Base-by-base conservation (phyloP, 2,888 invertebrate genomes). In the Agonopterix alstromeriana region DNA sequence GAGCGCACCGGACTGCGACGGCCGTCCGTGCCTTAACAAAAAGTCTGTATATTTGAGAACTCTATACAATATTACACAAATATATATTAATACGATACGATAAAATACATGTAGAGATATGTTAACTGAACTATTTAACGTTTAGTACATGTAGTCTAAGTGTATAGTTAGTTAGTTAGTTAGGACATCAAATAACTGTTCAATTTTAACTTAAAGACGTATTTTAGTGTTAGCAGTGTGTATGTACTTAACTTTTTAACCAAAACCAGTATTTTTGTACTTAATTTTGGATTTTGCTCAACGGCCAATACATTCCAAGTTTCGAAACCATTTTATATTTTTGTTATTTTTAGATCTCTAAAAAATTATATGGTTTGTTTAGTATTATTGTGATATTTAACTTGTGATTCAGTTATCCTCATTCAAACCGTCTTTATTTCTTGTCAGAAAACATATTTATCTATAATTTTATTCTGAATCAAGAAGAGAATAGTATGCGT, bases 21-120 rank as follows among this genome's bases (percentile, higher is more conserved):
- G 52, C 62, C 50, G 75, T 58, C 76, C 63, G 82, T 78, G 82
- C 82, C 82, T 82, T 81, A 73, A 45, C 56, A 49, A 61, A 50
- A 73, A 77, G 76, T 77, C 77, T 81, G 76, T 78, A 71, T 73
- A 69, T 73, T 67, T 65, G 55, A 58, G 60, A 65, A 53, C 53
- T 60, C 35, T 67, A 55, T 63, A 64, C 57, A 55, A 35, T 42
- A 11, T 8, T 47, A 35, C 36, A 47, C 27, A 41, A 12, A 35
- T 11, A 12, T 42, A 42, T 11, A 12, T n/a, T 42, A 10, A 11
- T 44, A 43, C n/a, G n/a, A 45, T 11, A n/a, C 9, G 12, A 42
- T 42, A 36, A 36, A 7, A n/a, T 38, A 10, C 17, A 10, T 17
- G 27, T 27, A 27, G 27, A 27, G 27, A 27, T 27, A 14, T 43